Percentiles rank a stretch among this genome's conserved stretches.
These are phyloP conservation scores for Manis crassicaudata DNA, from an alignment of 2,797 vertebrate species.

Conservation along the genomic window DNA sequence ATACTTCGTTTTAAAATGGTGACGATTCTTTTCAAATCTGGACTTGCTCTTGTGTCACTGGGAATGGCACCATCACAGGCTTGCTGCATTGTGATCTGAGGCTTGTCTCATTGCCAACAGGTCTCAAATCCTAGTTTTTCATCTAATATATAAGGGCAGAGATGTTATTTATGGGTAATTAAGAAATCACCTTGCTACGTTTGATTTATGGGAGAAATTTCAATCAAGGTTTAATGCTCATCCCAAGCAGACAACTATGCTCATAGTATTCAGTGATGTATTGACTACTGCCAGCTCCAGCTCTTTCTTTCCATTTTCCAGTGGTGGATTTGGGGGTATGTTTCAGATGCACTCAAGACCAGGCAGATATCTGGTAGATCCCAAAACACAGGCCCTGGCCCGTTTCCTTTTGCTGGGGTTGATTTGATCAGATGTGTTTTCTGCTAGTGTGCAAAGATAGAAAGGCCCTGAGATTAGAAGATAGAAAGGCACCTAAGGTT, in stretches of 20 bases:
- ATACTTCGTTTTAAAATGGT: background rate
- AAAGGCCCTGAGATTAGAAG: background rate
- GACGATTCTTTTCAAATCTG: slow-evolving; percentile 42
- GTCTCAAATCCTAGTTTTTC: slow-evolving; percentile 31
- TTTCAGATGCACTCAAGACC: background rate
- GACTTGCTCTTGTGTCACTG: background rate
- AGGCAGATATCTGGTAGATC: background rate
- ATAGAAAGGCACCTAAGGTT: background rate
- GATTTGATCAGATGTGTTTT: slow-evolving; percentile 21
- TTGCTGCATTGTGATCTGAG: background rate
- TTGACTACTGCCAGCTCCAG: slow-evolving; percentile 25
- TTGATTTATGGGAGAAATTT: slow-evolving; percentile 74
- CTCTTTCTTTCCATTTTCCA: background rate
- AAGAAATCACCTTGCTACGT: slow-evolving; percentile 60
- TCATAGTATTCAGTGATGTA: slow-evolving; percentile 68
- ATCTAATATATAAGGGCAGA: background rate
- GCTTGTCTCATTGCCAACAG: background rate
- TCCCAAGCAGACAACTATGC: slow-evolving; percentile 42
- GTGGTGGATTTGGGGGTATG: background rate
- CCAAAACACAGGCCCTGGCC: background rate
- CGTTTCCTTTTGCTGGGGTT: background rate
- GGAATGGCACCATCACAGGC: background rate
- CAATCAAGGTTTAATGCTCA: slow-evolving; percentile 66
- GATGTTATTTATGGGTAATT: slow-evolving; percentile 65
- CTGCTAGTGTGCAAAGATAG: background rate